Base-by-base conservation (phyloP, 53 echinoderm and acorn worm genomes). In the Actinopyga echinites region DNA sequence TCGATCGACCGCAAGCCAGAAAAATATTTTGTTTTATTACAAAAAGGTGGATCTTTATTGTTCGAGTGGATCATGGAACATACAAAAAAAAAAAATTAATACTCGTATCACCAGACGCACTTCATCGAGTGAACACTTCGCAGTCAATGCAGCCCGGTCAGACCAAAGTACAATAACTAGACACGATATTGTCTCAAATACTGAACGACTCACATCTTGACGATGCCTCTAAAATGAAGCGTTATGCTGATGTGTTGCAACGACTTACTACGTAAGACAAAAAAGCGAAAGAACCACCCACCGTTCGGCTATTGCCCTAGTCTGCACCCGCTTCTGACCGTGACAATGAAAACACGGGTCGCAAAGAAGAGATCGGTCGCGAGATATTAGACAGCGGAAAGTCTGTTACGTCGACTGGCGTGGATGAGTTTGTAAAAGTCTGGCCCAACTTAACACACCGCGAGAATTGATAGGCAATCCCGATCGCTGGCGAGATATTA, bases 1-100 rank as follows among this genome's bases (percentile, higher is more conserved):
- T 43, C 33, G 26, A 13, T 33, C 83, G 13, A 30, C 78, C 8
- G 30, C 77, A 29, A 63, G 38, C 11, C 89, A 89, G 33, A 91
- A 91, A 45, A 89, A 37, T 30, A 74, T 66, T 40, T 40, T 83
- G 56, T 89, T 11, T 42, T 91, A 3, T 43, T 84, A 4, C 90
- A 91, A 37, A 88, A 83, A 62, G 91, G 89, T 28, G 89, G 91
- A 4, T 94, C 79, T 5, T 25, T 94, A 32, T 57, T 91, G 13
- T 40, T 83, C 23, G 21, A 53, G 0, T 15, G 44, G 8, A 11
- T 7, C 10, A 75, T 75, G 49, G 55, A 75, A 32, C 23, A 75
- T 52, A 75, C 75, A 2, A 75, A 75, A 31, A 52, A 2, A 75
- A 75, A 31, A 52, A 75, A 52, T 0, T 75, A 13, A 26, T 75